Percentiles rank a stretch among this genome's conserved stretches.
Conservation (phyloP, 2,888 invertebrate genomes). For the Campaea margaritaria region DNA sequence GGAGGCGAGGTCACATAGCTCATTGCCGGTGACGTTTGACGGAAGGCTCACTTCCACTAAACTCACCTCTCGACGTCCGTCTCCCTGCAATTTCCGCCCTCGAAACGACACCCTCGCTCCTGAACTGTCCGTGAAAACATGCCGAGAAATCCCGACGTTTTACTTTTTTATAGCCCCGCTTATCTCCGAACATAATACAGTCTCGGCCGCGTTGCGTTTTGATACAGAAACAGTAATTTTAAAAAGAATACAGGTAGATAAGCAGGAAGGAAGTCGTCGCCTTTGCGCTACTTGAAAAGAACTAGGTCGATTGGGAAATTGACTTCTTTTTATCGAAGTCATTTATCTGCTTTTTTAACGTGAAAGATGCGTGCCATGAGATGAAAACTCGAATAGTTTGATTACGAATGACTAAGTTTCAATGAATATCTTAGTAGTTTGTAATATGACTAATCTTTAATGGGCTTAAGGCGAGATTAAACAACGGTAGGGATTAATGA, state of each 20-base stretch:
- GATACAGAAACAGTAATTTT: conserved; percentile 43
- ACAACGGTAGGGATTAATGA: conserved; percentile 9
- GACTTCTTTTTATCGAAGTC: conserved; percentile 31
- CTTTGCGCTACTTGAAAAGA: conserved; percentile 31
- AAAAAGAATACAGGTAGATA: conserved; percentile 36
- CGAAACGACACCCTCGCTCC: conserved; percentile 67
- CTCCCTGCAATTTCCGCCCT: conserved; percentile 69
- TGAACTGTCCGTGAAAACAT: conserved; percentile 57
- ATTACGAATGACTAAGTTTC: conserved; percentile 1
- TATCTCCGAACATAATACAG: conserved; percentile 61
- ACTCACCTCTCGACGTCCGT: conserved; percentile 60
- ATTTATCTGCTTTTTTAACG: conserved; percentile 27
- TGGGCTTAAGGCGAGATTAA: conserved; percentile 8
- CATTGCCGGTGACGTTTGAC: conserved; percentile 69
- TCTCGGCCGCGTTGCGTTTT: conserved; percentile 52
- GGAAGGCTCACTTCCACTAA: conserved; percentile 62
- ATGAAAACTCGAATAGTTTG: neutral
- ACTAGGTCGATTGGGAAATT: conserved; percentile 34
- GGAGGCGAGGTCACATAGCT: conserved; percentile 58
- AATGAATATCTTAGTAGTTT: conserved; percentile 12
- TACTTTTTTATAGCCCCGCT: conserved; percentile 66
- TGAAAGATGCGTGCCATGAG: neutral
- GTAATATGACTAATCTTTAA: conserved; percentile 7
- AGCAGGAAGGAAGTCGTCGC: conserved; percentile 34
- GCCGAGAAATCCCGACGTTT: conserved; percentile 63